Evolutionary conservation across 2,888 invertebrate genomes (phyloP), one percentile per base, ranked within the genome.

Genomic region (Drosophila recens): DNA sequence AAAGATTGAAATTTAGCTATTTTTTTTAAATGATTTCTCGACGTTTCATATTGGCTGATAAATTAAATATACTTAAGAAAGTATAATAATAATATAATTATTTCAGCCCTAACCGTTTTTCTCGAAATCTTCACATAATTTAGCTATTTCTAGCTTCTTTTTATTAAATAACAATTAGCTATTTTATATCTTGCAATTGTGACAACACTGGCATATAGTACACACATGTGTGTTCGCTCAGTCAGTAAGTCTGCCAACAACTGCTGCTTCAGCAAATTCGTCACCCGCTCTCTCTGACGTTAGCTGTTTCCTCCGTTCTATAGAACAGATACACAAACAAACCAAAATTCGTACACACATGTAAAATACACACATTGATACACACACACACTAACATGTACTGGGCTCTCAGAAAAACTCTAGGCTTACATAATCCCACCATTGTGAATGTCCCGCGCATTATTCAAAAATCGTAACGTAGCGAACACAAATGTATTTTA

Each of bases 171-270:
- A 1, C 27, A 5, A 33, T 30, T 30, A 30, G 10, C 33, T 33
- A 10, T 33, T 10, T 33, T 33, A 10, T 9, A 9, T 33, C 33
- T 33, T 10, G 10, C 10, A 10, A 10, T 9, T 33, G 3, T 3
- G 10, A 33, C 36, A 36, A 36, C 36, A 36, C 36, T 36, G 36
- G 36, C 13, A 13, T 36, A 36, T 65, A 57, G 42, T 58, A 49
- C 30, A 34, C 15, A 23, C 64, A 66, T 64, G 66, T 59, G 27
- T 62, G 54, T 40, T 42, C 34, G 54, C 69, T 78, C 72, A 82
- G 83, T 87, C 82, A 82, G 85, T 75, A 53, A 65, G 86, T 82
- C 83, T 87, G 85, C 72, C 70, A 82, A 64, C 79, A 67, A 61
- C 67, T 69, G 82, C 82, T 82, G 66, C 67, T 64, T 67, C 76